A percentile compares a stretch with the other conserved stretches of the same genome.
Evolutionary conservation across 1,140 invertebrate species (phyloP).

Genomic region (Sipha flava): DNA sequence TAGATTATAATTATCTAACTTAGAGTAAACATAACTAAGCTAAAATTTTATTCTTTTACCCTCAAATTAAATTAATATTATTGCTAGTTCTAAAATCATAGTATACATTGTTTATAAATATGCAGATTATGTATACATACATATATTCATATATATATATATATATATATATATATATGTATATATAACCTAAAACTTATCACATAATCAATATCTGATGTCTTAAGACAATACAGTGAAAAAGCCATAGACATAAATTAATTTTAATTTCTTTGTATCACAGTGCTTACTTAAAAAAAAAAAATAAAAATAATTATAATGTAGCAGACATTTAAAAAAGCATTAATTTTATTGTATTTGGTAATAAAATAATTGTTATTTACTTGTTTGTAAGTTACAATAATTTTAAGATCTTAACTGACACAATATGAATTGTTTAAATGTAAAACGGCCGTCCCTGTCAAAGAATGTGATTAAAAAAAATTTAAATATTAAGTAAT

Average conservation of each 20-base stretch:
- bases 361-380: background rate
- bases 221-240: background rate
- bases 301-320: too few relatives aligned
- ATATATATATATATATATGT: background rate
- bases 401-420: background rate
- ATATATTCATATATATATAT: background rate
- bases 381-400: background rate
- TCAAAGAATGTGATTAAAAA: background rate
- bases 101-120: slow-evolving; percentile 12
- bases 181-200: background rate
- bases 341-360: background rate
- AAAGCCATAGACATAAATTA: background rate
- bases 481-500: background rate
- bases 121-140: background rate
- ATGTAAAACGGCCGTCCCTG: background rate
- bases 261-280: slow-evolving; percentile 14
- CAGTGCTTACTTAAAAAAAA: slow-evolving; percentile 7
- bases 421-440: background rate
- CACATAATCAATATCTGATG: background rate
- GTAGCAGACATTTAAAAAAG: background rate
- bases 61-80: slow-evolving; percentile 6
- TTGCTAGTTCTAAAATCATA: slow-evolving; percentile 14
- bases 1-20: background rate
- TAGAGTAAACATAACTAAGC: background rate
- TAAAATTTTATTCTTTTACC: background rate